Percentiles rank a stretch among this genome's conserved stretches.
Conservation (phyloP, 2,888 invertebrate genomes). For the Phoenoteleia sp. region DNA sequence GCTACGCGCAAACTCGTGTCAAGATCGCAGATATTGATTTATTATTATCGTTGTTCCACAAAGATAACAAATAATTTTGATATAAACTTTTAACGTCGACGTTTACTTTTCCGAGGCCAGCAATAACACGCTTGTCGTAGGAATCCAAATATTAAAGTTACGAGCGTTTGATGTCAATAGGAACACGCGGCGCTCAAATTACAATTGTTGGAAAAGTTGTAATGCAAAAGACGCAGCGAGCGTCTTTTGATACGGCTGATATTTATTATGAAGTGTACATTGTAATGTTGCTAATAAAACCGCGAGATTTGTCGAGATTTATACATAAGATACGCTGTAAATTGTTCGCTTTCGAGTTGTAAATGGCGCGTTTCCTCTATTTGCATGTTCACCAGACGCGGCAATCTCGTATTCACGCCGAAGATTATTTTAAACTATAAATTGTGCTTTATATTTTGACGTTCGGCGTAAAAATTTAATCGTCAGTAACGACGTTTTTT, state of each 20-base stretch:
- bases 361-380: constrained; percentile 60
- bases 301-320: constrained; percentile 62
- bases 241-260: constrained; percentile 55
- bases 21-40: constrained; percentile 32
- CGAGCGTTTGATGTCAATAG: constrained; percentile 31
- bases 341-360: constrained; percentile 60
- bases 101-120: constrained; percentile 35
- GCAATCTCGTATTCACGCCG: constrained; percentile 14
- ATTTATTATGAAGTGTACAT: constrained; percentile 57
- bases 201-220: constrained; percentile 52
- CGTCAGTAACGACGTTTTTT: not conserved
- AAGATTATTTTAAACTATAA: constrained; percentile 51
- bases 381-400: constrained; percentile 49
- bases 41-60: constrained; percentile 23
- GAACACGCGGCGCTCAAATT: constrained; percentile 38
- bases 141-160: constrained; percentile 54
- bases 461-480: constrained; percentile 6
- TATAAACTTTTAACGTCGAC: not conserved
- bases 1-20: no score
- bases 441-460: constrained; percentile 39
- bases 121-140: constrained; percentile 25
- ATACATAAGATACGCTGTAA: constrained; percentile 48
- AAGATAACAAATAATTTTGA: constrained; percentile 35
- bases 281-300: constrained; percentile 63
- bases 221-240: constrained; percentile 12